phyloP scores from a whole-genome alignment of 2,888 invertebrate species.

The Hypselothyrea guttata region DNA sequence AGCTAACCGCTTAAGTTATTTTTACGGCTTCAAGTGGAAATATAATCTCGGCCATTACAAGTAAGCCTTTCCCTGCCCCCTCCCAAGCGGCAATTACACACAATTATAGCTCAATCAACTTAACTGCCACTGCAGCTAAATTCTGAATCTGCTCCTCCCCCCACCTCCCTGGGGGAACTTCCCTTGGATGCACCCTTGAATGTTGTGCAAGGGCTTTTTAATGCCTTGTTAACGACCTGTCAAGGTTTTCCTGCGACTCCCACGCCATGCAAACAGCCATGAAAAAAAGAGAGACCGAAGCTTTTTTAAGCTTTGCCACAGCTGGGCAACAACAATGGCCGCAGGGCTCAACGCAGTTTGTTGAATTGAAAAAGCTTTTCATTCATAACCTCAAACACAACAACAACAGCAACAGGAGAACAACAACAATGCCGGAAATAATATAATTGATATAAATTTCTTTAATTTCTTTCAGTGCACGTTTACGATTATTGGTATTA shows the following conservation, averaged over 20 bases:
- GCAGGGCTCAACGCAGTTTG: constrained; percentile 34
- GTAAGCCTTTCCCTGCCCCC: too few relatives aligned
- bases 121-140: not conserved
- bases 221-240: constrained; percentile 42
- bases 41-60: too few relatives aligned
- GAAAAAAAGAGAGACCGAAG: constrained; percentile 31
- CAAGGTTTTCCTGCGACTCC: constrained; percentile 27
- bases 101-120: constrained; percentile 30
- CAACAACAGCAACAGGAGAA: constrained; percentile 13
- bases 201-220: constrained; percentile 26
- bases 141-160: not conserved
- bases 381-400: constrained; percentile 77
- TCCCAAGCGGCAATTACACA: constrained; percentile 15
- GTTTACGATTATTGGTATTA: constrained; percentile 17
- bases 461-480: not conserved
- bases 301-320: constrained; percentile 21
- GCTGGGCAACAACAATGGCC: constrained; percentile 22
- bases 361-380: constrained; percentile 77
- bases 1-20: too few relatives aligned
- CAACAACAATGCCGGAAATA: not conserved
- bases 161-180: not conserved
- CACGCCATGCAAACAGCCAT: constrained; percentile 5
- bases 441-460: constrained; percentile 1
- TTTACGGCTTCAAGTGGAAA: too few relatives aligned
- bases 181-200: not conserved